These are phyloP conservation scores for Selene dorsalis DNA, from an alignment of 2,797 vertebrate genomes.

Conservation along the genomic window DNA sequence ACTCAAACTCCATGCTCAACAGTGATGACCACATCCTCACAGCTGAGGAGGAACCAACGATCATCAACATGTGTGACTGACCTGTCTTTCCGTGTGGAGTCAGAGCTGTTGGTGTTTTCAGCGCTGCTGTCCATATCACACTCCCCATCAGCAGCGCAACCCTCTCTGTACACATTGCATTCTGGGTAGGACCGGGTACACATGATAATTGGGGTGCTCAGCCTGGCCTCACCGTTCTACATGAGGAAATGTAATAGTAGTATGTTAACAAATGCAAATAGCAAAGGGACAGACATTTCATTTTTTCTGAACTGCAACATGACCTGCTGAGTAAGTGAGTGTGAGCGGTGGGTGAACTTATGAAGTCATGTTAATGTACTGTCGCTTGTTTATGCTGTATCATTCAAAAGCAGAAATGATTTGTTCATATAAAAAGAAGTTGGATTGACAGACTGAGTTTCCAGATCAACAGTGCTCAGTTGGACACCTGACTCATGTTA, in stretches of 20 bases:
- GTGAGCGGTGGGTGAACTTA: no score
- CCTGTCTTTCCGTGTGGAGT: conserved; percentile 53
- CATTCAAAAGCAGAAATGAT: not conserved
- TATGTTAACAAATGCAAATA: not conserved
- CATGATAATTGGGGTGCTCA: conserved; percentile 68
- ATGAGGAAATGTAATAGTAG: not conserved
- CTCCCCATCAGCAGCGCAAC: conserved; percentile 52
- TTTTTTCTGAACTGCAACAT: not conserved
- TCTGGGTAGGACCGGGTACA: conserved; percentile 69
- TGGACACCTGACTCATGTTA: not conserved
- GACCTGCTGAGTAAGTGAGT: no score
- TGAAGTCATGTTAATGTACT: not conserved
- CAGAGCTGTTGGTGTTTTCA: conserved; percentile 59
- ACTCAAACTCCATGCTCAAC: not conserved
- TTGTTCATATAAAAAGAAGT: not conserved
- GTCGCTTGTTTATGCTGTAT: not conserved
- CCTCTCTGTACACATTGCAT: conserved; percentile 33
- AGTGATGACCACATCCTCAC: not conserved
- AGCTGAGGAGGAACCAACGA: not conserved
- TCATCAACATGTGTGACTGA: conserved; percentile 25
- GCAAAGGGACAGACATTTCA: not conserved
- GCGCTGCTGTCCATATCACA: conserved; percentile 73
- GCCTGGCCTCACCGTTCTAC: conserved; percentile 71
- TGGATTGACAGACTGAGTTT: not conserved
- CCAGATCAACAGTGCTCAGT: not conserved